Evolutionary conservation across 2,888 invertebrate genomes (phyloP).

Genomic region (Philereme vetulata): DNA sequence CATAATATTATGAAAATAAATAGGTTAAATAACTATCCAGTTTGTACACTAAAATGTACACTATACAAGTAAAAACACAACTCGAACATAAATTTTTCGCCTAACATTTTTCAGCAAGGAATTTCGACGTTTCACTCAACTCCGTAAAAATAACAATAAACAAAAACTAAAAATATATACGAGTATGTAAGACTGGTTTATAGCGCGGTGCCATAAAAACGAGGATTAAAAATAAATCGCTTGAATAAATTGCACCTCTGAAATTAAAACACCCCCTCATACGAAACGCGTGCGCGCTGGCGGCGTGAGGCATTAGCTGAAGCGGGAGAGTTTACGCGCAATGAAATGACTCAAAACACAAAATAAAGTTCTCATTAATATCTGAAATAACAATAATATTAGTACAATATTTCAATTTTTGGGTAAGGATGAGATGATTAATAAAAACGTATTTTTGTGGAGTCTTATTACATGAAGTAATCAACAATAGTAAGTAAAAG

Average conservation of each 20-base stretch:
- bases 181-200: slow-evolving; percentile 76
- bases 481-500: too few species aligned
- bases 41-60: too few species aligned
- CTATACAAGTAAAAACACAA: too few species aligned
- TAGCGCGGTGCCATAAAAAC: slow-evolving; percentile 80
- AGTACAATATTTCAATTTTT: too few species aligned
- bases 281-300: slow-evolving; percentile 71
- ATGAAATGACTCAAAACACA: too few species aligned
- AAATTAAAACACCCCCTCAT: slow-evolving; percentile 82
- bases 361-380: too few species aligned
- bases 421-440: too few species aligned
- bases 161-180: slow-evolving; percentile 63
- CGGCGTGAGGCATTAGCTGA: slow-evolving; percentile 39
- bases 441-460: too few species aligned
- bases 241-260: slow-evolving; percentile 84
- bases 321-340: slow-evolving; percentile 38
- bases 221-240: slow-evolving; percentile 84
- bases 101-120: not conserved
- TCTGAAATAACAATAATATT: too few species aligned
- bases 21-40: too few species aligned
- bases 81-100: not conserved
- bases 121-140: slow-evolving; percentile 21
- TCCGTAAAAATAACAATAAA: slow-evolving; percentile 36
- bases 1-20: too few species aligned
- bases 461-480: too few species aligned